Percentiles rank a stretch among this genome's conserved stretches.
These are phyloP conservation scores for Anaspis maculata DNA, from an alignment of 2,888 invertebrate species.

Conservation along the genomic window DNA sequence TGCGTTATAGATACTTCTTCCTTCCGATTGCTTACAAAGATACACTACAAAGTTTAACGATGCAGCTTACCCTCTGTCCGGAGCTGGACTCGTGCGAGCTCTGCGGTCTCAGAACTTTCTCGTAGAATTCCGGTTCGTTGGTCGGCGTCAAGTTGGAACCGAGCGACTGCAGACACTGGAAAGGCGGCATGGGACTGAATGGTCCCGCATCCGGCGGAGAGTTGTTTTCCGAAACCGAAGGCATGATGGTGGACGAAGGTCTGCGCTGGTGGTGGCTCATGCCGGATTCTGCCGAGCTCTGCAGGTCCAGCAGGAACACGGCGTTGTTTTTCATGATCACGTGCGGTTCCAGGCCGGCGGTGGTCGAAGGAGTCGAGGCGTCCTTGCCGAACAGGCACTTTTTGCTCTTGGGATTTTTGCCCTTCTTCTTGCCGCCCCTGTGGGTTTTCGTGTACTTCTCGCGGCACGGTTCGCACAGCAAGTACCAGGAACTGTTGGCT, in stretches of 20 bases:
- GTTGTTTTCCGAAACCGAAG: slow-evolving; percentile 49
- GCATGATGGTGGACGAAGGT: slow-evolving; percentile 39
- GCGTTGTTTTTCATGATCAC: slow-evolving; percentile 88
- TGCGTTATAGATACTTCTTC: too few relatives aligned
- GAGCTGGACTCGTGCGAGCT: slow-evolving; percentile 38
- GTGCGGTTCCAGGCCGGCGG: slow-evolving; percentile 43
- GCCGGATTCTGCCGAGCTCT: slow-evolving; percentile 59
- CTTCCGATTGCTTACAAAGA: too few relatives aligned
- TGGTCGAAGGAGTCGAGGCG: slow-evolving; percentile 30
- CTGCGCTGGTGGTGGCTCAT: slow-evolving; percentile 32
- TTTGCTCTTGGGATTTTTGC: slow-evolving; percentile 29
- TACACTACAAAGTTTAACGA: too few relatives aligned
- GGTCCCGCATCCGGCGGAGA: slow-evolving; percentile 50
- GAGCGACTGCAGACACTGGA: slow-evolving; percentile 52
- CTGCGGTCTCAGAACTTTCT: slow-evolving; percentile 44
- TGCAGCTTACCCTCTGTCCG: slow-evolving; percentile 43
- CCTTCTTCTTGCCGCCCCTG: slow-evolving; percentile 32
- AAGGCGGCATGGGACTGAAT: slow-evolving; percentile 49
- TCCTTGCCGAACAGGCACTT: slow-evolving; percentile 26
- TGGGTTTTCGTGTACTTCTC: slow-evolving; percentile 57
- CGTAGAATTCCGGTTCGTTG: slow-evolving; percentile 39
- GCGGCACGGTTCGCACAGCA: slow-evolving; percentile 85
- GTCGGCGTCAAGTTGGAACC: slow-evolving; percentile 34
- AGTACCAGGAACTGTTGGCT: slow-evolving; percentile 76
- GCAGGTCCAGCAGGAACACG: slow-evolving; percentile 83